Conservation (phyloP, 2,113 vertebrate genomes). For the Eptatretus burgeri region DNA sequence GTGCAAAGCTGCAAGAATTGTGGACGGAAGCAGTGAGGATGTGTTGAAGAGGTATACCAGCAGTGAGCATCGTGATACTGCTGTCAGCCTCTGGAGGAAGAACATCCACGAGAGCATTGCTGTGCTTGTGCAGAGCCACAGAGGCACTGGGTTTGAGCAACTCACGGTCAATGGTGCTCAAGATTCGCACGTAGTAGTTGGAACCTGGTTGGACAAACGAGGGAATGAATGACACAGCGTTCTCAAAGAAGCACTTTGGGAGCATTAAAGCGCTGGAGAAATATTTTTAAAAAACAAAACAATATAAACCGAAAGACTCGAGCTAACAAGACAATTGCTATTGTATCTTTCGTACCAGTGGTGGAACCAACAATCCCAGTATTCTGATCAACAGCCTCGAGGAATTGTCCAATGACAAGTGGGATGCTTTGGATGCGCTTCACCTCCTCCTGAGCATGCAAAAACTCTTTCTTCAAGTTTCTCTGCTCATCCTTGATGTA, state of each 20-base stretch:
- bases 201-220: constrained; percentile 25
- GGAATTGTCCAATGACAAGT: constrained; percentile 62
- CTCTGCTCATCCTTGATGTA: constrained; percentile 85
- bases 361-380: constrained; percentile 74
- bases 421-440: constrained; percentile 85
- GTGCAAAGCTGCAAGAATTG: too few species aligned
- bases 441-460: constrained; percentile 76
- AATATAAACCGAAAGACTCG: too few species aligned
- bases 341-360: constrained; percentile 22
- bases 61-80: constrained; percentile 89
- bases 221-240: background rate
- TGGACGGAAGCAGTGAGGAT: too few species aligned
- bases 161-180: constrained; percentile 79
- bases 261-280: too few species aligned
- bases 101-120: constrained; percentile 69
- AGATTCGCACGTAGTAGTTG: constrained; percentile 69
- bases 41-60: constrained; percentile 20
- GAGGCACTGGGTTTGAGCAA: constrained; percentile 78
- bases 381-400: constrained; percentile 78
- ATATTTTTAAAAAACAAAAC: too few species aligned
- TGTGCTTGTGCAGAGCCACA: constrained; percentile 75
- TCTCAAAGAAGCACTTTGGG: too few species aligned
- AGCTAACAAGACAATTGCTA: too few species aligned
- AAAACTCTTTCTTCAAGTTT: constrained; percentile 75
- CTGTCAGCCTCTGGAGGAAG: constrained; percentile 75